phyloP scores from a whole-genome alignment of 1,140 invertebrate species.

The Lasaia peninsularis region DNA sequence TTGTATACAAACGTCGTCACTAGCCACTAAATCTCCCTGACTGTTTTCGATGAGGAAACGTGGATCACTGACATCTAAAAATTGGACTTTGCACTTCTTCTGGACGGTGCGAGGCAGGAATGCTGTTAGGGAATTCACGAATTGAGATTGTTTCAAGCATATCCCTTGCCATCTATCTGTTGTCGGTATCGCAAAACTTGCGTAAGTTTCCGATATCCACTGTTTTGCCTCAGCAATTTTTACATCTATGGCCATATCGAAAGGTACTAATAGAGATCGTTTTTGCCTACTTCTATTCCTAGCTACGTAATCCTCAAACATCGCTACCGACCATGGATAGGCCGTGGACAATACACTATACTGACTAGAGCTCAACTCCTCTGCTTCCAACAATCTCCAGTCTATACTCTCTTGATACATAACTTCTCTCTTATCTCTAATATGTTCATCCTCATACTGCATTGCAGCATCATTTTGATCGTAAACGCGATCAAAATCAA shows the following conservation, averaged over 20 bases:
- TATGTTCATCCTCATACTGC: conserved; percentile 61
- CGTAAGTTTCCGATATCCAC: conserved; percentile 90
- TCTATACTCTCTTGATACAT: conserved; percentile 58
- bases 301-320: conserved; percentile 78
- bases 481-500: conserved; percentile 75
- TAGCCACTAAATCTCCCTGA: conserved; percentile 89
- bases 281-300: conserved; percentile 73
- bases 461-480: conserved; percentile 64
- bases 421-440: conserved; percentile 67
- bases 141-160: conserved; percentile 86
- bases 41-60: conserved; percentile 87
- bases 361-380: conserved; percentile 69
- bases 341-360: conserved; percentile 65
- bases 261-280: conserved; percentile 64
- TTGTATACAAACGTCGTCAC: conserved; percentile 85
- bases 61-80: conserved; percentile 87
- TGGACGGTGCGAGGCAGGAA: conserved; percentile 86
- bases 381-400: conserved; percentile 67
- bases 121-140: conserved; percentile 86
- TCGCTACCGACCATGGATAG: conserved; percentile 72
- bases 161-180: conserved; percentile 87
- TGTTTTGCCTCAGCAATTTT: conserved; percentile 85
- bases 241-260: conserved; percentile 76
- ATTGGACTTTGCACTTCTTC: conserved; percentile 85
- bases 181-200: conserved; percentile 89